Evolutionary conservation across 2,888 invertebrate genomes (phyloP), one percentile per base, ranked within the genome.

Genomic region (Halictus ligatus): DNA sequence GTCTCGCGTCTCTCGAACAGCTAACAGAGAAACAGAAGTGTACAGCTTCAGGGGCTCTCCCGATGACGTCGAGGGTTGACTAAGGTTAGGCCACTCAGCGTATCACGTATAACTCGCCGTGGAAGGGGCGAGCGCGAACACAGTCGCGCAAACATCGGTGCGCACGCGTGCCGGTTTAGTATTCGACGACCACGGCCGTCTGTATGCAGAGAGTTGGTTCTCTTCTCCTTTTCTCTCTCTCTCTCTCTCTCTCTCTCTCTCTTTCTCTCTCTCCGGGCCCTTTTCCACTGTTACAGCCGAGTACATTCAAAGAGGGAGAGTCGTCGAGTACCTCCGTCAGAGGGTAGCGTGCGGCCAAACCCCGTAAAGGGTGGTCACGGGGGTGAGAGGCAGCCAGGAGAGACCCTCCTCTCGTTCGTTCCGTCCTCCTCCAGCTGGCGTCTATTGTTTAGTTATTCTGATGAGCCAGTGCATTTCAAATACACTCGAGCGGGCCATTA

Each of bases 381-480:
- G 80, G 29, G 18, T 25, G 48, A 72, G 64, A 64, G 54, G n/a
- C 18, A 50, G 18, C 18, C n/a, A 21, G 50, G 40, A 54, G 21
- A 72, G 64, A 75, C 81, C 81, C 78, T 83, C 73, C 80, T 80
- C 78, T 83, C 74, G 75, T 86, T 84, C 80, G 46, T 85, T 64
- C 84, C 64, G 75, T 84, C 85, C 82, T 82, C 75, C 80, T 79
- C 72, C 75, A 64, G 50, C 69, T 43, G 54, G 73, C 84, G 87
- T 89, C 84, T 89, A 94, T 94, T 94, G 94, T 94, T 94, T 94
- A 91, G 94, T 92, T 93, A 92, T 93, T 94, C 92, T 91, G 94
- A 94, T 94, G 94, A 94, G 92, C 92, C 92, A 92, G 93, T 92
- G 92, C 91, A 92, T 93, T 92, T 93, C 92, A 91, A 93, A 92